phyloP scores from a whole-genome alignment of 1,140 invertebrate genomes.

The Laupala kohalensis region DNA sequence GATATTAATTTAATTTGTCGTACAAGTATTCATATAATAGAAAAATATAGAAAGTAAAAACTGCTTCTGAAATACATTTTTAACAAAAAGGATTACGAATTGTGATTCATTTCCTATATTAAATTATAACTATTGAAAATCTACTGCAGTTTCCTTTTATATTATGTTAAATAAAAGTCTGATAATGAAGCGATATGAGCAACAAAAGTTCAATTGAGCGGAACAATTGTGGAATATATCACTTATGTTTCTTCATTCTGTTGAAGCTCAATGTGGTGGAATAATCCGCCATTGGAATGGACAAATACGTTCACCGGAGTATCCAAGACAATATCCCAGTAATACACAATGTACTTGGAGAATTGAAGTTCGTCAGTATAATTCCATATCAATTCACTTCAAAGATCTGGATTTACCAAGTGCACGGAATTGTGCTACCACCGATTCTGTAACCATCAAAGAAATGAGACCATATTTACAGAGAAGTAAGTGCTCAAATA shows the following conservation, averaged over 20 bases:
- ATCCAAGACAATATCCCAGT: constrained; percentile 44
- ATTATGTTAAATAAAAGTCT: too few relatives aligned
- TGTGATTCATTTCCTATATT: too few relatives aligned
- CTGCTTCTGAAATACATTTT: too few relatives aligned
- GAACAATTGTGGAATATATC: too few relatives aligned
- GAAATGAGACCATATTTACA: not conserved
- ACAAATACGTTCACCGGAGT: constrained; percentile 39
- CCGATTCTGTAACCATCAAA: not conserved
- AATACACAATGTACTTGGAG: constrained; percentile 71
- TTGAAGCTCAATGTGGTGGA: constrained; percentile 41
- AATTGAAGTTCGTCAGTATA: constrained; percentile 33
- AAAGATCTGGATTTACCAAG: constrained; percentile 33
- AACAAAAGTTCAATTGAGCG: too few relatives aligned
- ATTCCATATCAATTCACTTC: constrained; percentile 38
- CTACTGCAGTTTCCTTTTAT: too few relatives aligned
- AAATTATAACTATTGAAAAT: too few relatives aligned
- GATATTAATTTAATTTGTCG: too few relatives aligned
- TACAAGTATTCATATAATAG: too few relatives aligned
- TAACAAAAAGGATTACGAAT: too few relatives aligned
- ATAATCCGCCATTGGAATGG: constrained; percentile 29
- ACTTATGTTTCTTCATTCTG: not conserved
- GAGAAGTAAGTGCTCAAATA: not conserved
- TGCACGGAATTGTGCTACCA: constrained; percentile 16
- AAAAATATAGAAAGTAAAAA: too few relatives aligned
- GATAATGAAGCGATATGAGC: too few relatives aligned